phyloP scores from a whole-genome alignment of 1,140 invertebrate genomes.

The Camponotus vicinus region DNA sequence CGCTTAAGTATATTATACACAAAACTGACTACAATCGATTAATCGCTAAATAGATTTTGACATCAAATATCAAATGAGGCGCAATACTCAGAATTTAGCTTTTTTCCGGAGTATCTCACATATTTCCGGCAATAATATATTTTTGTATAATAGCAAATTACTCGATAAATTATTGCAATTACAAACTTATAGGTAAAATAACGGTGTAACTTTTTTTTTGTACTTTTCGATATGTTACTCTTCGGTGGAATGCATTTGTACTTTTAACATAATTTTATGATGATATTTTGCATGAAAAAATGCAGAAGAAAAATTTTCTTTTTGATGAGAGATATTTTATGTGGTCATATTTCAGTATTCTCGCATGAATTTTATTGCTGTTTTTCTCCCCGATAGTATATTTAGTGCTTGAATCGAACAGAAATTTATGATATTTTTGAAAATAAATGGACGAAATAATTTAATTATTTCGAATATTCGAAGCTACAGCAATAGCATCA shows the following conservation, averaged over 20 bases:
- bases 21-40: constrained; percentile 68
- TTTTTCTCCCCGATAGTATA: constrained; percentile 23
- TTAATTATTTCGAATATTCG: constrained; percentile 41
- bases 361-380: constrained; percentile 39
- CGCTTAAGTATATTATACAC: constrained; percentile 37
- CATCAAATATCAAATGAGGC: not conserved
- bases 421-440: constrained; percentile 53
- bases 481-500: constrained; percentile 6
- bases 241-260: not conserved
- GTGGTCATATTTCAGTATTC: constrained; percentile 1
- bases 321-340: constrained; percentile 19
- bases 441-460: constrained; percentile 21
- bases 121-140: not conserved
- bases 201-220: not conserved
- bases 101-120: not conserved
- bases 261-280: constrained; percentile 17
- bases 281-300: constrained; percentile 6
- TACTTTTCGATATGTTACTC: not conserved
- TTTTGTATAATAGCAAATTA: not conserved
- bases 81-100: constrained; percentile 4
- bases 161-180: constrained; percentile 9
- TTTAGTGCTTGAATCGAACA: constrained; percentile 13
- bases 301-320: constrained; percentile 17
- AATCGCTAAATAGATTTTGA: constrained; percentile 24
- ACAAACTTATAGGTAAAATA: not conserved